phyloP scores from a whole-genome alignment of 2,113 vertebrate species.

The Hydrochoerus hydrochaeris region DNA sequence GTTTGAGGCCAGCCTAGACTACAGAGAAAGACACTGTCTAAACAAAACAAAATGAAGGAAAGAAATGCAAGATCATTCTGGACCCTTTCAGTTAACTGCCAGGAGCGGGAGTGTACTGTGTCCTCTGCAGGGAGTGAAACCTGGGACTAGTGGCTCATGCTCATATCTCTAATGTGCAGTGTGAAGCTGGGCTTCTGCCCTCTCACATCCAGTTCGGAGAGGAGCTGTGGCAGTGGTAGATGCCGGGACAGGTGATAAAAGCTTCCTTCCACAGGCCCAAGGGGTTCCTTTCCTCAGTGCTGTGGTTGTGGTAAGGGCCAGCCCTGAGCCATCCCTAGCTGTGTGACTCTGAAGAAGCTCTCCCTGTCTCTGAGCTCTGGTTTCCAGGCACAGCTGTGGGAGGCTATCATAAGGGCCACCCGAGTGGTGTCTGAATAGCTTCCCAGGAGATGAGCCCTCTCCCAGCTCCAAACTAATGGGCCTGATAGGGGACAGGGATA shows the following conservation, averaged over 20 bases:
- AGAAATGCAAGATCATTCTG: background rate
- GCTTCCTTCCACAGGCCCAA: background rate
- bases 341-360: background rate
- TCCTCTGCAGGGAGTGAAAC: background rate
- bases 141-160: background rate
- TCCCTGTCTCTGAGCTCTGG: background rate
- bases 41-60: background rate
- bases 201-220: background rate
- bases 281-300: background rate
- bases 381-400: rapidly evolving
- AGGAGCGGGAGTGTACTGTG: background rate
- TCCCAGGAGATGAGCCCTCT: background rate
- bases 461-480: no score
- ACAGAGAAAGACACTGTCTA: background rate
- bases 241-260: background rate
- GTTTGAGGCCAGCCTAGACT: background rate
- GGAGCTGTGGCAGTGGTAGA: background rate
- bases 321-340: background rate
- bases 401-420: no score
- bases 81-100: background rate
- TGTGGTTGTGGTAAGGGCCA: background rate
- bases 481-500: background rate
- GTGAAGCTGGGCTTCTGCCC: background rate
- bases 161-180: background rate
- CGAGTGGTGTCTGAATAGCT: background rate